Conservation (phyloP, 2,888 invertebrate species). For the Phalera bucephala region DNA sequence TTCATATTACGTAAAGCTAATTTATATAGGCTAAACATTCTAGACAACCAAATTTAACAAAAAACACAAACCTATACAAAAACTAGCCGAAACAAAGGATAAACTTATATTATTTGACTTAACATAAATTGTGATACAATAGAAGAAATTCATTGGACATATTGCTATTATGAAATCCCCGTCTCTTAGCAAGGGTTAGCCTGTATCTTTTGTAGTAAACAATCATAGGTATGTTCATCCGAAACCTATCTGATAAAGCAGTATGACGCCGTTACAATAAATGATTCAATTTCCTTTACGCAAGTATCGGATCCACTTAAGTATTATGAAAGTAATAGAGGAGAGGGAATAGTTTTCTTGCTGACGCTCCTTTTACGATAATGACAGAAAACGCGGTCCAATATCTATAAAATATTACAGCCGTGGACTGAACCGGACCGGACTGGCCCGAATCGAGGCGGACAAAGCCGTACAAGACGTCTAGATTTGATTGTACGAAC, state of each 20-base stretch:
- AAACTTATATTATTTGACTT: too few species aligned
- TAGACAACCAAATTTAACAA: too few species aligned
- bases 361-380: slow-evolving; percentile 82
- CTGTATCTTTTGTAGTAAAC: slow-evolving; percentile 55
- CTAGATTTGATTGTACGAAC: slow-evolving; percentile 66
- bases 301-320: slow-evolving; percentile 80
- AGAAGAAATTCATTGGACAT: slow-evolving; percentile 22
- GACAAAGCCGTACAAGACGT: slow-evolving; percentile 34
- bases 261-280: slow-evolving; percentile 77
- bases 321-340: slow-evolving; percentile 80
- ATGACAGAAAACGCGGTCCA: slow-evolving; percentile 79
- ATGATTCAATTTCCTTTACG: slow-evolving; percentile 81
- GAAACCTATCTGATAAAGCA: slow-evolving; percentile 75
- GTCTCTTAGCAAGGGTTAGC: slow-evolving; percentile 39
- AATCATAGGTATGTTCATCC: slow-evolving; percentile 64
- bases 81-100: too few species aligned
- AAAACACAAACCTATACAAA: too few species aligned
- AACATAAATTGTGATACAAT: too few species aligned
- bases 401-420: slow-evolving; percentile 79
- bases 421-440: slow-evolving; percentile 39
- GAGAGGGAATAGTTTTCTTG: slow-evolving; percentile 80
- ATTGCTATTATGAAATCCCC: slow-evolving; percentile 13
- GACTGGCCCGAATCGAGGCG: slow-evolving; percentile 26
- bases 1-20: too few species aligned
- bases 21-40: too few species aligned